Percentiles rank a stretch among this genome's conserved stretches.
phyloP scores from a whole-genome alignment of 2,797 vertebrate genomes.

The Otolemur crassicaudatus region DNA sequence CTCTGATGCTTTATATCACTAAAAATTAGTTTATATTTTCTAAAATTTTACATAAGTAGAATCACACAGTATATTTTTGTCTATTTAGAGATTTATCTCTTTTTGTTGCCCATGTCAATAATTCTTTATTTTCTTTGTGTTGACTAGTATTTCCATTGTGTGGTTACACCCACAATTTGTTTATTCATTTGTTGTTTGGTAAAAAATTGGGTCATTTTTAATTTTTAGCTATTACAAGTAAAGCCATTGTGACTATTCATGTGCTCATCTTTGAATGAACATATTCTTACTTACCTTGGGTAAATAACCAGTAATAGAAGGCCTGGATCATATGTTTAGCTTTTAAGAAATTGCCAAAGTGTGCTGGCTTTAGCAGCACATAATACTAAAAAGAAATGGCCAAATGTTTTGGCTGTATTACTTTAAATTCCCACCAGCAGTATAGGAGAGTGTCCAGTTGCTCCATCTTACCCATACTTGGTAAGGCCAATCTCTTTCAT shows the following conservation, averaged over 20 bases:
- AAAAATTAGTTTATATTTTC: not conserved
- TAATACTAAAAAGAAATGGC: not conserved
- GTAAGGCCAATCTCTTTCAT: not conserved
- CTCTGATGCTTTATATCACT: not conserved
- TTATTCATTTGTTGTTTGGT: not conserved
- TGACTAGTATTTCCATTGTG: not conserved
- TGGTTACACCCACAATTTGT: not conserved
- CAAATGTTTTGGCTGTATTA: not conserved
- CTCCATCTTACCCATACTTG: not conserved
- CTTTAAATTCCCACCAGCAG: not conserved
- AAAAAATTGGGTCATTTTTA: not conserved
- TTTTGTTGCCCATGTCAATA: not conserved
- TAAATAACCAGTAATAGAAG: not conserved
- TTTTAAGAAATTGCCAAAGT: constrained; percentile 6
- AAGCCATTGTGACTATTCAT: not conserved
- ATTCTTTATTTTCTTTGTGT: not conserved
- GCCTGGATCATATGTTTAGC: not conserved
- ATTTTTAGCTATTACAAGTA: not conserved
- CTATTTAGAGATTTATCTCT: not conserved
- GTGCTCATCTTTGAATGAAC: not conserved
- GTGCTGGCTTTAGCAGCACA: too few relatives aligned
- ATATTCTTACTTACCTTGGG: not conserved
- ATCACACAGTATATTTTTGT: not conserved
- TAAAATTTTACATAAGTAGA: not conserved
- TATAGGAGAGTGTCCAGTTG: not conserved